These are phyloP conservation scores for Bembecia ichneumoniformis DNA, from an alignment of 2,888 invertebrate species.

Conservation along the genomic window DNA sequence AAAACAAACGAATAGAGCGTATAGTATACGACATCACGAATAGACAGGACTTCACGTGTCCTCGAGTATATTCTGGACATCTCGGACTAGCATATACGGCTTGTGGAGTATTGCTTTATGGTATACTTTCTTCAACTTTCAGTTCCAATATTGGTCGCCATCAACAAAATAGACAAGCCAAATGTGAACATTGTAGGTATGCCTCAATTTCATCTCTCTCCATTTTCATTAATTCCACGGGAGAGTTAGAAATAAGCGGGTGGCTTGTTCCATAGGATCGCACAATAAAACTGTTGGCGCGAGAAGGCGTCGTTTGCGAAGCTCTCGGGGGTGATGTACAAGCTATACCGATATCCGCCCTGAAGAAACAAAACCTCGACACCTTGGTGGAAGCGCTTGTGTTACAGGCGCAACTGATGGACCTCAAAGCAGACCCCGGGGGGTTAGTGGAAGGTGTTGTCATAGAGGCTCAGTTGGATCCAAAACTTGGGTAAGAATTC, in stretches of 20 bases:
- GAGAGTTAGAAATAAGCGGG: not conserved
- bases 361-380: conserved; percentile 84
- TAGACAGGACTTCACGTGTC: conserved; percentile 78
- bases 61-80: conserved; percentile 40
- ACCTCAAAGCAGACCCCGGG: conserved; percentile 85
- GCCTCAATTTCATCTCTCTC: conserved; percentile 33
- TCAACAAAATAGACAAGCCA: conserved; percentile 98
- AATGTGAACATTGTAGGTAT: conserved; percentile 88
- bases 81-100: no score
- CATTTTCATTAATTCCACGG: not conserved
- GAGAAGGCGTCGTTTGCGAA: conserved; percentile 87
- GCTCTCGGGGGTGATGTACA: conserved; percentile 93
- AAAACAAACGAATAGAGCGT: no score
- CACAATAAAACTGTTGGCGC: conserved; percentile 81
- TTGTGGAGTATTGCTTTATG: no score
- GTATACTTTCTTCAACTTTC: conserved; percentile 28
- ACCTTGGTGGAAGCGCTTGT: conserved; percentile 86
- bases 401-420: conserved; percentile 88
- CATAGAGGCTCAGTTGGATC: conserved; percentile 85
- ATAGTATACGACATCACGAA: no score
- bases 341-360: conserved; percentile 91
- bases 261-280: conserved; percentile 69
- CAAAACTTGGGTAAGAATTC: conserved; percentile 71
- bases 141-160: conserved; percentile 96
- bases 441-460: conserved; percentile 92